These are phyloP conservation scores for Anoplius nigerrimus DNA, from an alignment of 2,888 invertebrate genomes.

Conservation along the genomic window DNA sequence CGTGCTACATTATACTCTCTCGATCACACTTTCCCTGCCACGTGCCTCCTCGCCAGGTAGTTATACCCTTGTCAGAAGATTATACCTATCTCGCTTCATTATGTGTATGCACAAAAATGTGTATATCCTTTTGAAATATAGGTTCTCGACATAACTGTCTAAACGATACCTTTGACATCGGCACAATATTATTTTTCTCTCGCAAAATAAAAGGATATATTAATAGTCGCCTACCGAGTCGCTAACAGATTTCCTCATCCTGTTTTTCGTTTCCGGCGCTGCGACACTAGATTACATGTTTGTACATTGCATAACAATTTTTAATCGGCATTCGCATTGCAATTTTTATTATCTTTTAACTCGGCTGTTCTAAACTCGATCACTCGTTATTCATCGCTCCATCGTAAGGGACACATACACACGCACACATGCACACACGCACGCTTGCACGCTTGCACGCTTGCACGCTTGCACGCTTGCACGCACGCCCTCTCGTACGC, in stretches of 20 bases:
- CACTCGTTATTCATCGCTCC: neutral
- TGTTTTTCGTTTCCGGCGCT: constrained; percentile 23
- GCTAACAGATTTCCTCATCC: constrained; percentile 44
- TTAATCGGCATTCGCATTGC: constrained; percentile 23
- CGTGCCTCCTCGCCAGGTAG: no score
- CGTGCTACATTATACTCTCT: constrained; percentile 8
- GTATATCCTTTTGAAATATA: constrained; percentile 60
- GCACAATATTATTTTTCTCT: constrained; percentile 22
- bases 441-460: constrained; percentile 22
- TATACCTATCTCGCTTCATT: constrained; percentile 30
- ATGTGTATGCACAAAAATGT: constrained; percentile 58
- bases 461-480: constrained; percentile 22
- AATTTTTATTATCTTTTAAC: no score
- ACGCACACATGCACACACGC: constrained; percentile 27
- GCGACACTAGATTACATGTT: constrained; percentile 67
- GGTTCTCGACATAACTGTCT: constrained; percentile 57
- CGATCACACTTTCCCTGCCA: neutral
- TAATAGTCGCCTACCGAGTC: constrained; percentile 44
- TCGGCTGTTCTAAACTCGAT: constrained; percentile 8
- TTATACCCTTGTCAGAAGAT: constrained; percentile 23
- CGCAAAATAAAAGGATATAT: constrained; percentile 20
- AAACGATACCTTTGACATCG: constrained; percentile 43
- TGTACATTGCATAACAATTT: constrained; percentile 61
- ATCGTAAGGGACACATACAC: neutral
- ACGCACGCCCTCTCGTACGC: constrained; percentile 15